Evolutionary conservation across 1,140 invertebrate species (phyloP).

Genomic region (Dysdera silvatica): DNA sequence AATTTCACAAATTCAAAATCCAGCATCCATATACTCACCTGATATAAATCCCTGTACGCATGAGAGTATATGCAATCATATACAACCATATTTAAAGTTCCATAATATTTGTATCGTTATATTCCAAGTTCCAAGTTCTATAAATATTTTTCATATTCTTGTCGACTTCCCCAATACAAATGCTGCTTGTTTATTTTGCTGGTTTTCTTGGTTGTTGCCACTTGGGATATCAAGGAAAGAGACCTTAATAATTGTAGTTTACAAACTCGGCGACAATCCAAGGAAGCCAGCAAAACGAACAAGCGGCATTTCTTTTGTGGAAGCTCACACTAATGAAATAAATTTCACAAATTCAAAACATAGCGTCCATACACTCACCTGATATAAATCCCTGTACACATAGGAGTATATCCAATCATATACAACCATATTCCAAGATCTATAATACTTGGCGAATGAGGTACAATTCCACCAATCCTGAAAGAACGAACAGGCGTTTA

Average conservation of each 20-base stretch:
- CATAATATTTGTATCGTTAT: too few species aligned
- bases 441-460: slow-evolving; percentile 70
- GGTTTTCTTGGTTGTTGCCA: neutral
- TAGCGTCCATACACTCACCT: slow-evolving; percentile 17
- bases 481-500: neutral
- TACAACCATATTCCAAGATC: slow-evolving; percentile 90
- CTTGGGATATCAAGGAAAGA: neutral
- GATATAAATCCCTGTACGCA: too few species aligned
- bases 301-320: too few species aligned
- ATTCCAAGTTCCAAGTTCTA: too few species aligned
- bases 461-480: slow-evolving; percentile 79
- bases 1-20: too few species aligned
- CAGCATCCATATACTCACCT: too few species aligned
- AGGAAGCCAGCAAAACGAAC: neutral
- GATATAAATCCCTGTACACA: slow-evolving; percentile 58
- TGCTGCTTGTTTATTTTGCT: neutral
- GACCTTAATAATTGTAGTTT: neutral
- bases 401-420: slow-evolving; percentile 91
- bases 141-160: neutral
- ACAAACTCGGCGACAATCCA: neutral
- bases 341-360: too few species aligned
- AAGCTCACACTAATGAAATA: too few species aligned
- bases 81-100: too few species aligned
- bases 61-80: too few species aligned
- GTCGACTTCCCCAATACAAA: neutral